phyloP scores from a whole-genome alignment of 2,113 vertebrate genomes.

The Sturnus vulgaris region DNA sequence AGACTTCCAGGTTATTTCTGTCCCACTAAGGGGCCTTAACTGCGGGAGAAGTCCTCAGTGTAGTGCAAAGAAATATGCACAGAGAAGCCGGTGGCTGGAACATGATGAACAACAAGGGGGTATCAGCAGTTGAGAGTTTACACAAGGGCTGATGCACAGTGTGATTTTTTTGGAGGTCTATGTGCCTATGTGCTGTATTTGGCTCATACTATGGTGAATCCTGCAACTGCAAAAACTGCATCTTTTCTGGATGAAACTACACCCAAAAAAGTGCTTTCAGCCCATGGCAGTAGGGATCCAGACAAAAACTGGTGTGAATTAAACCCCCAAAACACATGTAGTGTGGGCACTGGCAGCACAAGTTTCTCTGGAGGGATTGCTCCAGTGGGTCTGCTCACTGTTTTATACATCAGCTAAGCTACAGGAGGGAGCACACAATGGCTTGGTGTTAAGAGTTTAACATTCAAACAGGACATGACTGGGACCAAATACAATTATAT shows the following conservation, averaged over 20 bases:
- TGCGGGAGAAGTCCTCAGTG: neutral
- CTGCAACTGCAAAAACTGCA: neutral
- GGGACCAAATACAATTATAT: constrained; percentile 16
- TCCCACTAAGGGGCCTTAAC: neutral
- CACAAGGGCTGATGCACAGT: neutral
- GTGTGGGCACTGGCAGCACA: neutral
- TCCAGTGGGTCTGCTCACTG: fast-evolving
- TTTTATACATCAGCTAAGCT: neutral
- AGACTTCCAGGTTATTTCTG: neutral
- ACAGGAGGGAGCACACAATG: neutral
- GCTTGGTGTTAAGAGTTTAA: neutral
- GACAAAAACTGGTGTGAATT: neutral
- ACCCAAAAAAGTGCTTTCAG: neutral
- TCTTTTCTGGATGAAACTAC: neutral
- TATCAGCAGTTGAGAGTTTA: neutral
- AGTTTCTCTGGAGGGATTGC: neutral
- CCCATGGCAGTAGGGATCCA: neutral
- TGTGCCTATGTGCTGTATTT: neutral
- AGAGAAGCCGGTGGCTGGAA: neutral
- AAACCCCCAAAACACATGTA: fast-evolving
- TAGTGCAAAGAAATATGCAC: neutral
- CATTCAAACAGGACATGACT: constrained; percentile 13
- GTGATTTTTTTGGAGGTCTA: neutral
- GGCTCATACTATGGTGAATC: fast-evolving
- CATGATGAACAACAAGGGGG: neutral